Conservation (phyloP, 2,113 vertebrate genomes). For the Scophthalmus maximus region DNA sequence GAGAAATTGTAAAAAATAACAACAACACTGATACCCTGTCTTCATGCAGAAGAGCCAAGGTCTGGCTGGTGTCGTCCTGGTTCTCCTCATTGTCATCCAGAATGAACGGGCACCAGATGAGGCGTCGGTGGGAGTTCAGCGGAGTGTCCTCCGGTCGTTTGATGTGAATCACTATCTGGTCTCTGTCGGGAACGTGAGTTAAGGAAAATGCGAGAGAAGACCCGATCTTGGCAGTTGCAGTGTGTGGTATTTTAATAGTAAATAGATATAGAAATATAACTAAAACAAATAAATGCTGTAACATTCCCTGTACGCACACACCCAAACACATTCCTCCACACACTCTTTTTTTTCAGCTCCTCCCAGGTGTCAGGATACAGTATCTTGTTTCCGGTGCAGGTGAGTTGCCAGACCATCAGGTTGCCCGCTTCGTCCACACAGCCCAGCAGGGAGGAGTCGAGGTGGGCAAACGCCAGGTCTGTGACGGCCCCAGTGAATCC, state of each 20-base stretch:
- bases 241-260: not conserved
- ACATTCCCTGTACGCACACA: not conserved
- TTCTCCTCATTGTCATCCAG: conserved; percentile 93
- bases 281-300: not conserved
- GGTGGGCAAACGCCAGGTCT: conserved; percentile 96
- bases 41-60: conserved; percentile 91
- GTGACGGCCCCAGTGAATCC: conserved; percentile 94
- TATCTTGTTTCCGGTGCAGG: conserved; percentile 91
- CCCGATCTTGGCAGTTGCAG: not conserved
- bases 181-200: conserved; percentile 83
- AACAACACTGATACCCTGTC: conserved; percentile 90
- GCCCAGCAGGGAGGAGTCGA: conserved; percentile 94
- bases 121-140: conserved; percentile 89
- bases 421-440: conserved; percentile 96
- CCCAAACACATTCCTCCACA: not conserved
- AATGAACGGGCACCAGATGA: conserved; percentile 98
- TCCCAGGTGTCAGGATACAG: conserved; percentile 86
- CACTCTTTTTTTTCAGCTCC: not conserved
- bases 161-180: conserved; percentile 93
- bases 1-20: no score
- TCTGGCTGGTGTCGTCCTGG: conserved; percentile 91
- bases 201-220: conserved; percentile 64
- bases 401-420: conserved; percentile 95
- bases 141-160: conserved; percentile 87
- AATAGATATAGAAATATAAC: not conserved